Percentiles rank a stretch among this genome's conserved stretches.
These are phyloP conservation scores for Dasypogon diadema DNA, from an alignment of 2,888 invertebrate genomes.

Conservation along the genomic window DNA sequence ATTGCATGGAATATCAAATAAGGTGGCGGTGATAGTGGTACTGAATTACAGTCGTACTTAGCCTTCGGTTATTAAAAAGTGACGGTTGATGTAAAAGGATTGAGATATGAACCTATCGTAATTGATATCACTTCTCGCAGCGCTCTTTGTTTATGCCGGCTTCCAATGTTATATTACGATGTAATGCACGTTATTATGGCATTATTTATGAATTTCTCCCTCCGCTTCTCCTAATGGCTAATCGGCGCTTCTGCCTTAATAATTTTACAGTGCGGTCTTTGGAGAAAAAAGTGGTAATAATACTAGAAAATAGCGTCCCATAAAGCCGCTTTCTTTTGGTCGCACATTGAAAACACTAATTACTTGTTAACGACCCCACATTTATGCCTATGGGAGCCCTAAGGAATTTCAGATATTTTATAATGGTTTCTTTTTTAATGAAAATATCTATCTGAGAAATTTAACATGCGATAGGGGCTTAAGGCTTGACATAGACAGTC, in stretches of 20 bases:
- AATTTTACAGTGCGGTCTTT: background rate
- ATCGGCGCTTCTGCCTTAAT: constrained; percentile 1
- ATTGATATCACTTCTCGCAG: constrained; percentile 39
- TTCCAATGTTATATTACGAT: constrained; percentile 13
- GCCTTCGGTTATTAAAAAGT: constrained; percentile 46
- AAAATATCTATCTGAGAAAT: too few relatives aligned
- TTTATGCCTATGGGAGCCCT: too few relatives aligned
- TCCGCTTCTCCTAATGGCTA: background rate
- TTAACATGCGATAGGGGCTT: too few relatives aligned
- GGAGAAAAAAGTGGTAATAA: constrained; percentile 14
- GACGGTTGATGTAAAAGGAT: constrained; percentile 31
- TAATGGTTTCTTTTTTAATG: too few relatives aligned
- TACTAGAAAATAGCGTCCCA: background rate
- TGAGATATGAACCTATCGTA: constrained; percentile 47
- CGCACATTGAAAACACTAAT: too few relatives aligned
- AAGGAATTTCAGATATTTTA: too few relatives aligned
- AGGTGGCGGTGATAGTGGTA: constrained; percentile 50
- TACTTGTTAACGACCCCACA: too few relatives aligned
- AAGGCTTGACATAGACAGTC: too few relatives aligned
- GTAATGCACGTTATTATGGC: constrained; percentile 40
- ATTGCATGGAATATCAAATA: constrained; percentile 49
- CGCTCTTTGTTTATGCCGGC: constrained; percentile 25
- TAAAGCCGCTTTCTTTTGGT: background rate
- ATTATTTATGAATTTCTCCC: background rate
- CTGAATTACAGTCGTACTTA: constrained; percentile 47